Conservation (phyloP, 92 coral and sea anemone genomes). For the Diadumene lineata region DNA sequence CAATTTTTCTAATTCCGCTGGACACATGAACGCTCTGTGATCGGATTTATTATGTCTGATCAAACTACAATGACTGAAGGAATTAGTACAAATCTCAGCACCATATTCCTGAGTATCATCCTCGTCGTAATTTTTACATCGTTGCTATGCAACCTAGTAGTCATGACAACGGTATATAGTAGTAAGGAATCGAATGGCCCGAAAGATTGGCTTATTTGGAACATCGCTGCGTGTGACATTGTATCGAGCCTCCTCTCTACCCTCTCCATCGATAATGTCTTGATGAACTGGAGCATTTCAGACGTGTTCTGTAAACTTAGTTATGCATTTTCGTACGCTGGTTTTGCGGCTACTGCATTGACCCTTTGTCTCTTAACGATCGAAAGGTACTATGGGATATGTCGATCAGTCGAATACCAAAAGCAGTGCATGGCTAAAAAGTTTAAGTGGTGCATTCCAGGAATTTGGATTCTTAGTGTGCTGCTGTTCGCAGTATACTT, state of each 20-base stretch:
- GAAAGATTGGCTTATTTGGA: conserved; percentile 58
- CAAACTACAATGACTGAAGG: conserved; percentile 33
- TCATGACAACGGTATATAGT: conserved; percentile 62
- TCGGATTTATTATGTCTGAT: conserved; percentile 39
- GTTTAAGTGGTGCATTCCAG: conserved; percentile 24
- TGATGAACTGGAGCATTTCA: conserved; percentile 71
- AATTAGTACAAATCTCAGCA: conserved; percentile 41
- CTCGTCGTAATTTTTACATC: conserved; percentile 54
- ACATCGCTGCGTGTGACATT: conserved; percentile 62
- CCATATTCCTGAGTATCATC: conserved; percentile 44
- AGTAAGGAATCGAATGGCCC: conserved; percentile 43
- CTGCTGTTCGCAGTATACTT: conserved; percentile 59
- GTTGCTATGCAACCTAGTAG: conserved; percentile 58
- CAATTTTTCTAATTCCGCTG: conserved; percentile 8
- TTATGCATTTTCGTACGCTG: conserved; percentile 50
- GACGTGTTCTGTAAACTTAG: conserved; percentile 69
- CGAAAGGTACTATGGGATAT: conserved; percentile 77
- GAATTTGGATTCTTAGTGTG: conserved; percentile 55
- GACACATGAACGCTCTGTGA: conserved; percentile 25
- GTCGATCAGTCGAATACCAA: conserved; percentile 48
- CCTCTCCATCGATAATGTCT: conserved; percentile 76
- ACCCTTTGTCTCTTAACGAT: conserved; percentile 52
- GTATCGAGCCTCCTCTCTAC: conserved; percentile 76
- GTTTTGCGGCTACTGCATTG: conserved; percentile 58
- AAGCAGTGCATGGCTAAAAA: conserved; percentile 44